Conservation (phyloP, 2,888 invertebrate genomes). For the Ormia ochracea region DNA sequence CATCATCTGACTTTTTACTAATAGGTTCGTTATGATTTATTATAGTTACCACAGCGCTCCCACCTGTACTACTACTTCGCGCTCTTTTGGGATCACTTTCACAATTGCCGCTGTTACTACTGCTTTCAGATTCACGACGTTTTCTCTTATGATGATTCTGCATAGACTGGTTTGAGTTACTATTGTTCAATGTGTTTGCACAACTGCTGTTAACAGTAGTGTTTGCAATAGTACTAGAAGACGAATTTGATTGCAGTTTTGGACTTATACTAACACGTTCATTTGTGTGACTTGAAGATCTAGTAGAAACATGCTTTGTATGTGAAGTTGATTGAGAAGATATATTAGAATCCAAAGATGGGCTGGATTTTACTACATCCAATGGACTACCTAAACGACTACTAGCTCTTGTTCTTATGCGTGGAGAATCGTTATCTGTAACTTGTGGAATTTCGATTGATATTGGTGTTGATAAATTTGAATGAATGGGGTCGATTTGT, state of each 20-base stretch:
- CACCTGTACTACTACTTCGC: slow-evolving; percentile 68
- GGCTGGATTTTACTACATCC: slow-evolving; percentile 74
- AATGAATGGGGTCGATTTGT: background rate
- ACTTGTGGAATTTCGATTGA: slow-evolving; percentile 88
- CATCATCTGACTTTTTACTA: slow-evolving; percentile 68
- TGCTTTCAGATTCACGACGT: slow-evolving; percentile 87
- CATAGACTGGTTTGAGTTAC: slow-evolving; percentile 26
- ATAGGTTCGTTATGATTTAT: slow-evolving; percentile 3
- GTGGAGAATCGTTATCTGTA: slow-evolving; percentile 75
- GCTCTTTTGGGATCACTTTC: slow-evolving; percentile 61
- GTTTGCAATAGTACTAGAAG: slow-evolving; percentile 14
- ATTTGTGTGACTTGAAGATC: slow-evolving; percentile 54
- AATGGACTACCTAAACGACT: slow-evolving; percentile 84
- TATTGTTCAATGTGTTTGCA: slow-evolving; percentile 30
- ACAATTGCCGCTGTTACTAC: slow-evolving; percentile 60
- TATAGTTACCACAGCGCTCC: slow-evolving; percentile 57
- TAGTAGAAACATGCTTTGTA: slow-evolving; percentile 63
- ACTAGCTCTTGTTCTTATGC: slow-evolving; percentile 82
- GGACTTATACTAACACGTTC: slow-evolving; percentile 70
- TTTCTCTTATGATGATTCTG: slow-evolving; percentile 80
- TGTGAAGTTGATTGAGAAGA: slow-evolving; percentile 3
- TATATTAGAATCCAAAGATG: slow-evolving; percentile 49
- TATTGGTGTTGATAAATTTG: slow-evolving; percentile 80
- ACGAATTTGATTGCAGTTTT: slow-evolving; percentile 42
- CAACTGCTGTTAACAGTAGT: slow-evolving; percentile 31